phyloP scores from a whole-genome alignment of 2,888 invertebrate genomes.

The Parthenolecanium corni region DNA sequence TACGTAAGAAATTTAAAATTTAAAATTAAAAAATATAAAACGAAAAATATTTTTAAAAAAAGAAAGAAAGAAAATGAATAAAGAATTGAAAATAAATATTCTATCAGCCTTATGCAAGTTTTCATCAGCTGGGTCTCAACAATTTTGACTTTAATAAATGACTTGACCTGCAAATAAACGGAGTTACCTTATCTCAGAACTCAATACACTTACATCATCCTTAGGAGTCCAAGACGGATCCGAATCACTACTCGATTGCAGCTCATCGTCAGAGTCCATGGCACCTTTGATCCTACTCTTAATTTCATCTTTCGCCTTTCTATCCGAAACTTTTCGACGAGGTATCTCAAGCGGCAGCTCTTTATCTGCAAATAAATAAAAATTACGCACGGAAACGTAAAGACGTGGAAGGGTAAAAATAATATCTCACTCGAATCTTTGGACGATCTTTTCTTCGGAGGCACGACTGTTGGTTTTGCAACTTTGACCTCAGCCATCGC shows the following conservation, averaged over 20 bases:
- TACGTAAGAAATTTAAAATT: too few species aligned
- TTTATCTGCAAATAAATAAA: constrained; percentile 1
- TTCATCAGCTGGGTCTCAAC: too few species aligned
- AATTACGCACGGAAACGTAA: neutral
- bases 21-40: too few species aligned
- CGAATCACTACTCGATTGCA: constrained; percentile 16
- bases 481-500: constrained; percentile 13
- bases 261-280: constrained; percentile 20
- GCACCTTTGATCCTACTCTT: constrained; percentile 1
- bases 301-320: constrained; percentile 23
- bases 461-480: neutral
- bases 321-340: constrained; percentile 17
- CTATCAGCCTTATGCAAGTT: too few species aligned
- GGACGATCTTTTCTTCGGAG: neutral
- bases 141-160: too few species aligned
- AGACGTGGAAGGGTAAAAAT: neutral
- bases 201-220: constrained; percentile 5
- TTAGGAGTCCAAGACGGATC: constrained; percentile 26
- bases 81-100: too few species aligned
- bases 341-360: neutral
- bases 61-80: neutral
- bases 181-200: too few species aligned
- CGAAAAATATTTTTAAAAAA: too few species aligned
- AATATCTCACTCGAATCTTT: neutral
- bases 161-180: too few species aligned